Conservation (phyloP, 2,888 invertebrate species). For the Sycophila texana region DNA sequence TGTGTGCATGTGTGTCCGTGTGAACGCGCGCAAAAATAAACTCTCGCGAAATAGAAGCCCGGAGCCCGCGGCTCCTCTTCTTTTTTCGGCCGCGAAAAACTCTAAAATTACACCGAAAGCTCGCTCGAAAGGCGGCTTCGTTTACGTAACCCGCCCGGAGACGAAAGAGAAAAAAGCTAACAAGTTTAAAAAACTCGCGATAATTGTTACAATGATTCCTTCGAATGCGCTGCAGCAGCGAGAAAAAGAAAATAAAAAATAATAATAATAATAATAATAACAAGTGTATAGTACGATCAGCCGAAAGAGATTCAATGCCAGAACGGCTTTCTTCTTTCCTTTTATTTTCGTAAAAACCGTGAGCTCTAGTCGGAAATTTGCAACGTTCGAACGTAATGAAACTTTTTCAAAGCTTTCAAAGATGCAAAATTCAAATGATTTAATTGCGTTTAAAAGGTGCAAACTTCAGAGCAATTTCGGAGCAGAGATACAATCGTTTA, state of each 20-base stretch:
- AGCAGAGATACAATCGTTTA: no score
- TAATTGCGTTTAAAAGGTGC: no score
- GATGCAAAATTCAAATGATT: neutral
- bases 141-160: no score
- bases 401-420: neutral
- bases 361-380: neutral
- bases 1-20: slow-evolving; percentile 9
- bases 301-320: neutral
- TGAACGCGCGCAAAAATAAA: slow-evolving; percentile 48
- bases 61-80: slow-evolving; percentile 7
- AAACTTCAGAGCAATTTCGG: no score
- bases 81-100: slow-evolving; percentile 46
- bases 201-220: no score
- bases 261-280: no score
- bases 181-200: no score
- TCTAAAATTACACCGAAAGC: slow-evolving; percentile 44
- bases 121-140: no score
- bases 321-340: slow-evolving; percentile 2
- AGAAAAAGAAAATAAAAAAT: no score
- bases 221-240: no score
- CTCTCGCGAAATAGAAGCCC: slow-evolving; percentile 47
- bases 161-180: no score
- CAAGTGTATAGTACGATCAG: slow-evolving; percentile 1
- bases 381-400: slow-evolving; percentile 21
- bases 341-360: slow-evolving; percentile 1